phyloP scores from a whole-genome alignment of 1,140 invertebrate genomes.

The Polypedilum vanderplanki region DNA sequence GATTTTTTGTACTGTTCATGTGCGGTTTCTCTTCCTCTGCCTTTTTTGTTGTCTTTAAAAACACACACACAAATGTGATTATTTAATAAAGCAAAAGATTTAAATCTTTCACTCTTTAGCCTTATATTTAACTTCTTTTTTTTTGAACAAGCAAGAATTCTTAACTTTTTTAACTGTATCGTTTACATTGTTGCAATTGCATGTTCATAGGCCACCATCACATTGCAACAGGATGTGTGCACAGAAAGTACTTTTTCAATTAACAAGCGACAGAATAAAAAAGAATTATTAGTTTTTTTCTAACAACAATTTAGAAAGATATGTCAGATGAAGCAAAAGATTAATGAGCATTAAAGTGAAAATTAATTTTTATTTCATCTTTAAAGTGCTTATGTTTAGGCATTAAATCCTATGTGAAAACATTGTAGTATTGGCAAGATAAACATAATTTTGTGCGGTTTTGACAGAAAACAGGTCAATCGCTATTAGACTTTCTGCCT shows the following conservation, averaged over 20 bases:
- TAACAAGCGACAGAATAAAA: not conserved
- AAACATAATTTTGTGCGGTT: slow-evolving; percentile 1
- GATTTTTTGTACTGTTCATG: not conserved
- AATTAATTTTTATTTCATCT: too few relatives aligned
- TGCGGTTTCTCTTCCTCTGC: not conserved
- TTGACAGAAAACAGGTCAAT: not conserved
- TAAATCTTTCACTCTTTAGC: not conserved
- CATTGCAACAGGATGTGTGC: not conserved
- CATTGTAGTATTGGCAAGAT: not conserved
- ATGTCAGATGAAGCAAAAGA: not conserved
- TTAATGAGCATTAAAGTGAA: not conserved
- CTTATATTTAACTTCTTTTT: not conserved
- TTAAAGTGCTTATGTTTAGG: too few relatives aligned
- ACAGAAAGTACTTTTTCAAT: not conserved
- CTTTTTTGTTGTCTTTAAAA: not conserved
- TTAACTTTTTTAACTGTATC: not conserved
- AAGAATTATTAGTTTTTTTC: not conserved
- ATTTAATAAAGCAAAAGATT: not conserved
- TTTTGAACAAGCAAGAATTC: not conserved
- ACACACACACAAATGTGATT: too few relatives aligned
- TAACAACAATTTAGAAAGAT: too few relatives aligned
- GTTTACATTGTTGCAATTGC: slow-evolving; percentile 11
- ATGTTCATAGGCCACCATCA: not conserved
- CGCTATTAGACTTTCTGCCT: not conserved
- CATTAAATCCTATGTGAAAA: too few relatives aligned